Evolutionary conservation across 2,113 vertebrate species (phyloP), one percentile per base, ranked within the genome.

Genomic region (Spea bombifrons): DNA sequence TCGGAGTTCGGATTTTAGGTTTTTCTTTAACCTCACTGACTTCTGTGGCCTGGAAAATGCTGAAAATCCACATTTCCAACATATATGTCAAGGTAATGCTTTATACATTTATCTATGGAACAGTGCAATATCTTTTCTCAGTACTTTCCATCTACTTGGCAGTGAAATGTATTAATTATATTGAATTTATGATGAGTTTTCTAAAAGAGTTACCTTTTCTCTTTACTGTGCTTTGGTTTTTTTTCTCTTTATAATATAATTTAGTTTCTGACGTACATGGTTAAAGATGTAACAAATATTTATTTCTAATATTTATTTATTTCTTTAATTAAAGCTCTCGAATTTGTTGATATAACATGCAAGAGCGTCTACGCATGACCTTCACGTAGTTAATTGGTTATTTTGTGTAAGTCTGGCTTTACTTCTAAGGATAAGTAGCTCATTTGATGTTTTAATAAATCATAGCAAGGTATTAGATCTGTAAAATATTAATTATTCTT

Each of bases 391-490:
- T 59, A 59, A 12, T 59, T 59, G 55, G 9, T 0, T 10, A 59
- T 59, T 10, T 59, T 12, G 50, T 3, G 50, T 52, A 10, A 0
- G 55, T 59, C 55, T 9, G 55, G 55, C 7, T 59, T 59, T 59
- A 59, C 61, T 30, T 64, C 17, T 64, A 16, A 64, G 16, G 61
- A 30, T 64, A 64, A 64, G 30, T 64, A 64, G 15, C 5, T 16
- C 5, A 17, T 64, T 64, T 64, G n/a, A 64, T 64, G 17, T 64
- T 64, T 64, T 64, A 64, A 64, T 64, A 64, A 64, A 64, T 30
- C 16, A 64, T 16, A 8, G 4, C 2, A 64, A 64, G 13, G n/a
- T 64, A 64, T 64, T 64, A 64, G 7, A 17, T 2, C 5, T 30
- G 17, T 8, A 61, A 64, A 64, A 64, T 64, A 17, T 30, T 5